These are phyloP conservation scores for Eupithecia dodoneata DNA, from an alignment of 2,888 invertebrate species.

Conservation along the genomic window DNA sequence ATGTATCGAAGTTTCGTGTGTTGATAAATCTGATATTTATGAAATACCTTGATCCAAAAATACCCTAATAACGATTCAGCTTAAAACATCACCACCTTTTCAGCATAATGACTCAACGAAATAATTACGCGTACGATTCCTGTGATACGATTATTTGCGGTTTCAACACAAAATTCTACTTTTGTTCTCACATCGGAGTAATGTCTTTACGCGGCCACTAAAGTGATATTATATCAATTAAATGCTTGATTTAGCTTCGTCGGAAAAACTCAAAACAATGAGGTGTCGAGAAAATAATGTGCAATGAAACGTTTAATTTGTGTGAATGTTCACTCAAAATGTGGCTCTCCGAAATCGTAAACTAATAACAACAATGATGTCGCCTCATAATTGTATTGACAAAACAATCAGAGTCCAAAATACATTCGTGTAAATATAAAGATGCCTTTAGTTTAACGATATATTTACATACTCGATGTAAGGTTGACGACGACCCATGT, in stretches of 20 bases:
- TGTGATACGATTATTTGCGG: constrained; percentile 73
- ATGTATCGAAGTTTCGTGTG: no score
- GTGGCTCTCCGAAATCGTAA: constrained; percentile 47
- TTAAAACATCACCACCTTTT: constrained; percentile 60
- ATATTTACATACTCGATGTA: constrained; percentile 11
- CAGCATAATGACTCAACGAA: constrained; percentile 62
- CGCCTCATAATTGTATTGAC: constrained; percentile 37
- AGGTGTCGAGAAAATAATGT: constrained; percentile 74
- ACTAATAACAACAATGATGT: constrained; percentile 46
- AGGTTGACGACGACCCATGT: no score
- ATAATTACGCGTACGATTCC: constrained; percentile 64
- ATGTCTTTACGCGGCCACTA: constrained; percentile 76
- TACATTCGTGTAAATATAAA: constrained; percentile 11
- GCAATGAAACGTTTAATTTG: constrained; percentile 74
- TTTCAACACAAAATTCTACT: constrained; percentile 77
- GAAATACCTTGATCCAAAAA: constrained; percentile 45
- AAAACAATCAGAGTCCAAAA: constrained; percentile 30
- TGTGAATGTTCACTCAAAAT: constrained; percentile 57
- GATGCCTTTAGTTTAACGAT: not conserved
- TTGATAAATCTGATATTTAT: not conserved
- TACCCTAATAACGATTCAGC: constrained; percentile 46
- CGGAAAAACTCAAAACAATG: constrained; percentile 80
- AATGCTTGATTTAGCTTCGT: constrained; percentile 74
- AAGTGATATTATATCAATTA: constrained; percentile 80
- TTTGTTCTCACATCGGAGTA: constrained; percentile 73